Evolutionary conservation across 2,113 vertebrate genomes (phyloP).

Genomic region (Erythrocebus patas): DNA sequence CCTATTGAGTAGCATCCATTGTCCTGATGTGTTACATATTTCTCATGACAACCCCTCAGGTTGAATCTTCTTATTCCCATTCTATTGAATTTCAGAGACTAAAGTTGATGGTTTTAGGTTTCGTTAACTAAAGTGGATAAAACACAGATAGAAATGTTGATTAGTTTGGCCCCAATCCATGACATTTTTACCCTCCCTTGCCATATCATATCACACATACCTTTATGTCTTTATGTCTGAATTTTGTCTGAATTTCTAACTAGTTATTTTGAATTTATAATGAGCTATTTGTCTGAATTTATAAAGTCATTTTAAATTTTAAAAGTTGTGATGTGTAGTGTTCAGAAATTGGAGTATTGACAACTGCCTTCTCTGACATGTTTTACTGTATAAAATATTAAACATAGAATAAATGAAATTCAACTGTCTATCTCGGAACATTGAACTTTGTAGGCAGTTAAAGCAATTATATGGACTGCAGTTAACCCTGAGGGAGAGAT

Average conservation of each 20-base stretch:
- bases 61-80: not conserved
- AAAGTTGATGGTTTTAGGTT: not conserved
- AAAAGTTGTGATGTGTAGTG: not conserved
- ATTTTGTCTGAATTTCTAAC: not conserved
- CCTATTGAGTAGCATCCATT: not conserved
- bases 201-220: too few relatives aligned
- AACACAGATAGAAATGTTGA: not conserved
- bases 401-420: not conserved
- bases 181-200: not conserved
- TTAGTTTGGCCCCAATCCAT: not conserved
- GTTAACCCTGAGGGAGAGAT: not conserved
- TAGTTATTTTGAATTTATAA: not conserved
- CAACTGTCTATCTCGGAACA: not conserved
- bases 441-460: not conserved
- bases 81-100: not conserved
- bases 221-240: not conserved
- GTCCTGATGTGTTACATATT: not conserved
- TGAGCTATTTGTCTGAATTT: not conserved
- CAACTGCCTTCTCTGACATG: not conserved
- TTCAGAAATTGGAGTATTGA: not conserved
- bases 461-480: not conserved
- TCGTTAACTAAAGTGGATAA: not conserved
- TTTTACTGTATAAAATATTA: conserved; percentile 1
- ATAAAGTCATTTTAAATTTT: not conserved
- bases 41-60: not conserved